These are phyloP conservation scores for Chascanopsetta lugubris DNA, from an alignment of 2,113 vertebrate species.

Conservation along the genomic window DNA sequence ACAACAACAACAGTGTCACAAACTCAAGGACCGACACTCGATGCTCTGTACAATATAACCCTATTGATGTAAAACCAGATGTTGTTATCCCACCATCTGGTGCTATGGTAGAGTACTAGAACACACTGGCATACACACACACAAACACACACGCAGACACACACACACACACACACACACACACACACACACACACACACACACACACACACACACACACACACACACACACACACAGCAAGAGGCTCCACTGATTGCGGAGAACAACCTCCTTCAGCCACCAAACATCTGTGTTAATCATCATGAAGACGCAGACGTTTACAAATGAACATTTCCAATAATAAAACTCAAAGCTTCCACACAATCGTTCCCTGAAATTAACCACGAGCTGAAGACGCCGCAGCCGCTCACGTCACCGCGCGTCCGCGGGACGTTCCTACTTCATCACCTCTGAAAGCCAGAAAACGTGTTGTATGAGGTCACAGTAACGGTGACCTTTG, in stretches of 20 bases:
- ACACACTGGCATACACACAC: not conserved
- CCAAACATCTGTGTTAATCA: not conserved
- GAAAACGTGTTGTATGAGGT: no score
- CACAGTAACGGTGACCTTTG: no score
- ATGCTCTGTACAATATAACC: not conserved
- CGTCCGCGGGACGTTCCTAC: no score
- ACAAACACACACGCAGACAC: not conserved
- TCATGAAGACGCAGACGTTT: not conserved
- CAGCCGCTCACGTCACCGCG: no score
- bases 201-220: constrained; percentile 41
- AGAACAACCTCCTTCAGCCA: constrained; percentile 35
- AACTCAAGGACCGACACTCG: not conserved
- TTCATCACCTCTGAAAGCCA: no score
- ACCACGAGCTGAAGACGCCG: no score
- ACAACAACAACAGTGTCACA: not conserved
- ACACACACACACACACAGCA: constrained; percentile 37
- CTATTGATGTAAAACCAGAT: not conserved
- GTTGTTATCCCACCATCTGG: not conserved
- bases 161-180: not conserved
- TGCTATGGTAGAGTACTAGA: not conserved
- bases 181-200: not conserved
- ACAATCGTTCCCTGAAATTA: no score
- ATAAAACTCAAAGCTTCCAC: no score
- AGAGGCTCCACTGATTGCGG: constrained; percentile 39
- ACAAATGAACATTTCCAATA: no score